Percentiles rank a stretch among this genome's conserved stretches.
phyloP scores from a whole-genome alignment of 2,888 invertebrate genomes.

The Pachymerium ferrugineum region DNA sequence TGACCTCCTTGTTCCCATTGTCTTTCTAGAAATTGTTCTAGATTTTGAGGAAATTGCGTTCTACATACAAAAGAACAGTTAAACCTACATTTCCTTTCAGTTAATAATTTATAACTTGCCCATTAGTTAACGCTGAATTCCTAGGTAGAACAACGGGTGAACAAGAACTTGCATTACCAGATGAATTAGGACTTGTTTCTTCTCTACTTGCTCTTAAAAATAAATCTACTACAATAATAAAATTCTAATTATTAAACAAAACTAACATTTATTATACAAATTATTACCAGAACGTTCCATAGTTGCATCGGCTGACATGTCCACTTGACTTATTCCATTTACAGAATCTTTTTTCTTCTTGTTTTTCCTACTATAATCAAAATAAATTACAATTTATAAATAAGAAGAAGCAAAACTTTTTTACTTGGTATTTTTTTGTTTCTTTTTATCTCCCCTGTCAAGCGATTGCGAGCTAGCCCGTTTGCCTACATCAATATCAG shows the following conservation, averaged over 20 bases:
- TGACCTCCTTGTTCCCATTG: slow-evolving; percentile 98
- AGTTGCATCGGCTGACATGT: too few relatives aligned
- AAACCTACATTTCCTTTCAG: not conserved
- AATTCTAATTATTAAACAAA: too few relatives aligned
- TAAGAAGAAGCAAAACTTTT: too few relatives aligned
- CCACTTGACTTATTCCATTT: slow-evolving; percentile 21
- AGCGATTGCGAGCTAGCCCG: slow-evolving; percentile 31
- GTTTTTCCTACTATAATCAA: not conserved
- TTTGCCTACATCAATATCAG: slow-evolving; percentile 31
- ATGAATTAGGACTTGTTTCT: too few relatives aligned
- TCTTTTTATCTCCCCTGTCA: slow-evolving; percentile 38
- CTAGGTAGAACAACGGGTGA: too few relatives aligned
- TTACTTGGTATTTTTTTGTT: slow-evolving; percentile 36
- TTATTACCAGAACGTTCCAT: too few relatives aligned
- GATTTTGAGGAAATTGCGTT: slow-evolving; percentile 61
- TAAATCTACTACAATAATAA: too few relatives aligned
- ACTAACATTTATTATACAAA: too few relatives aligned
- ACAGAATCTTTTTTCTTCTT: slow-evolving; percentile 18
- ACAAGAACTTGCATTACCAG: too few relatives aligned
- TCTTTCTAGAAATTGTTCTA: slow-evolving; percentile 88
- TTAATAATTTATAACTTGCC: too few relatives aligned
- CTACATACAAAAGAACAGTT: not conserved
- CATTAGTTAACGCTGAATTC: too few relatives aligned
- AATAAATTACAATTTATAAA: not conserved
- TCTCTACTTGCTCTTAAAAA: too few relatives aligned